Percentiles rank a stretch among this genome's conserved stretches.
These are phyloP conservation scores for Falco rusticolus DNA, from an alignment of 2,797 vertebrate species.

Conservation along the genomic window DNA sequence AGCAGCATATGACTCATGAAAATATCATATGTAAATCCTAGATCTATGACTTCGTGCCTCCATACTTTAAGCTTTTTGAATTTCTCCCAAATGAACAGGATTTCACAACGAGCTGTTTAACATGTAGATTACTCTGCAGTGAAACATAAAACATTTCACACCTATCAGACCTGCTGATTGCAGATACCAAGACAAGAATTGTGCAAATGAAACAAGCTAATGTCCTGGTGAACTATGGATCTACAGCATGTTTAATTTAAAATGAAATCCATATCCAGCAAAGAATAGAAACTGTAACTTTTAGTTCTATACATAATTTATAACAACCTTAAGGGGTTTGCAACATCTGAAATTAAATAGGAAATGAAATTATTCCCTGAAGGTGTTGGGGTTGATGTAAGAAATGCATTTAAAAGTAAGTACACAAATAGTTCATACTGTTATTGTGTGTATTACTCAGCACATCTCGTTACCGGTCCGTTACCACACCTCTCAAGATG, in stretches of 20 bases:
- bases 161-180: neutral
- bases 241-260: neutral
- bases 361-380: slow-evolving; percentile 55
- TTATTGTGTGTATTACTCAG: slow-evolving; percentile 12
- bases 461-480: neutral
- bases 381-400: slow-evolving; percentile 7
- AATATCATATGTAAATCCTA: neutral
- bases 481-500: neutral
- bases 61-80: neutral
- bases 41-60: neutral
- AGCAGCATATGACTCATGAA: neutral
- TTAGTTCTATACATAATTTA: slow-evolving; percentile 41
- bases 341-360: slow-evolving; percentile 57
- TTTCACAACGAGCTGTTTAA: neutral
- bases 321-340: slow-evolving; percentile 1
- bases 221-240: neutral
- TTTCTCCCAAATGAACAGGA: neutral
- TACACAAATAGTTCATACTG: neutral
- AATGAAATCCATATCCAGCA: neutral
- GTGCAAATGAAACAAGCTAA: neutral
- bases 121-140: neutral
- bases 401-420: slow-evolving; percentile 25
- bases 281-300: neutral
- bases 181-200: neutral
- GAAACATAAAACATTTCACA: neutral